Conservation (phyloP, 2,888 invertebrate species). For the Venustoraphidia nigricollis region DNA sequence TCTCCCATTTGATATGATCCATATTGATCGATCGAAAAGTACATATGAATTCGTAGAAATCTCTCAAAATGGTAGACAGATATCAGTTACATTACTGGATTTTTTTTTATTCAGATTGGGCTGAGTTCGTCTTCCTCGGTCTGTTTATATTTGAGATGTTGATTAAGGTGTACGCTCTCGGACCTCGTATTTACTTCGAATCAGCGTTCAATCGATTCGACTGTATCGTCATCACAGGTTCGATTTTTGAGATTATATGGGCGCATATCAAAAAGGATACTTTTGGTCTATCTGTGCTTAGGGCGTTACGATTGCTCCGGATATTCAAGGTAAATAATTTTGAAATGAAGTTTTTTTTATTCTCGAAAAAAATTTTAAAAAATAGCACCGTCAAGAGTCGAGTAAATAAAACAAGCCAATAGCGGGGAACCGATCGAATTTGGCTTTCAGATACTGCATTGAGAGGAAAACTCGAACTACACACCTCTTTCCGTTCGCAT, state of each 20-base stretch:
- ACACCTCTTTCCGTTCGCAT: too few relatives aligned
- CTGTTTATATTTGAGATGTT: conserved; percentile 99
- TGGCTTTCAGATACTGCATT: too few relatives aligned
- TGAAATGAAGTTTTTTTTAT: background rate
- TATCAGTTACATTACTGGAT: too few relatives aligned
- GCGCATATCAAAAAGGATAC: conserved; percentile 88
- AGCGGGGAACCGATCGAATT: too few relatives aligned
- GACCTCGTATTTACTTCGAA: conserved; percentile 95
- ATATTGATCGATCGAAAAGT: too few relatives aligned
- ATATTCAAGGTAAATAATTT: conserved; percentile 76
- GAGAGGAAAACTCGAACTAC: too few relatives aligned
- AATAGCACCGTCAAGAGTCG: too few relatives aligned
- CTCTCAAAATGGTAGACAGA: too few relatives aligned
- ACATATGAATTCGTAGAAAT: too few relatives aligned
- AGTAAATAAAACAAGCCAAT: too few relatives aligned
- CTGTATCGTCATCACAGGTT: conserved; percentile 96
- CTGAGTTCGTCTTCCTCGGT: conserved; percentile 95
- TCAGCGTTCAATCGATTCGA: conserved; percentile 99
- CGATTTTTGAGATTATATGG: conserved; percentile 98
- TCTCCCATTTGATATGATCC: too few relatives aligned
- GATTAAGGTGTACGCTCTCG: conserved; percentile 97
- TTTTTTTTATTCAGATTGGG: conserved; percentile 57
- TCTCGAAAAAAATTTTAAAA: background rate
- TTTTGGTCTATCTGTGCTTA: conserved; percentile 92
- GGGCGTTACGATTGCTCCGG: conserved; percentile 90